Evolutionary conservation across 2,113 vertebrate species (phyloP).

Genomic region (Brachypodius melanocephalos): DNA sequence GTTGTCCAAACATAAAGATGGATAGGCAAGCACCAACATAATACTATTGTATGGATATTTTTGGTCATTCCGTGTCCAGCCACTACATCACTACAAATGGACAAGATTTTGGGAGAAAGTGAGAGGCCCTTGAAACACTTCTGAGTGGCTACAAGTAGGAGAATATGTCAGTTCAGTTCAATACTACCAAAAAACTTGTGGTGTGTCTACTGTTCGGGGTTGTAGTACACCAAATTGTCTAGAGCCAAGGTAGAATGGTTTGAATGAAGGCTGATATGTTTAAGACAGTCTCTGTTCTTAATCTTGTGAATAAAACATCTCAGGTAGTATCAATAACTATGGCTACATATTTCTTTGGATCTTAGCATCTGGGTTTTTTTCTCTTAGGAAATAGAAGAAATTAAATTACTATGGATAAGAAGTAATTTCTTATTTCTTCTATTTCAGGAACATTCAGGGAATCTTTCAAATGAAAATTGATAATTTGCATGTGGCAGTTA

Average conservation of each 20-base stretch:
- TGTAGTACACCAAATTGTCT: neutral
- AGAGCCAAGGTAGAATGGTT: neutral
- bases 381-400: neutral
- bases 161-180: neutral
- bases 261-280: neutral
- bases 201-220: neutral
- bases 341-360: neutral
- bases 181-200: neutral
- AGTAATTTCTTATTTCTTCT: neutral
- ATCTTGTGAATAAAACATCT: neutral
- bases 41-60: neutral
- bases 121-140: neutral
- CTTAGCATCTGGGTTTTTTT: neutral
- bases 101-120: neutral
- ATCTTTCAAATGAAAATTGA: neutral
- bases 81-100: neutral
- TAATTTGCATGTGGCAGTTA: neutral
- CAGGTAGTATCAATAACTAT: neutral
- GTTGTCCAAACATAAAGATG: neutral
- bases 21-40: neutral
- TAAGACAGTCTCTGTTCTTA: neutral
- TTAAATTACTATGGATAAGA: neutral
- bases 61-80: neutral
- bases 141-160: fast-evolving
- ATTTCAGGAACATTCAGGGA: neutral